phyloP scores from a whole-genome alignment of 2,797 vertebrate genomes.

The Gobio occitaniae region DNA sequence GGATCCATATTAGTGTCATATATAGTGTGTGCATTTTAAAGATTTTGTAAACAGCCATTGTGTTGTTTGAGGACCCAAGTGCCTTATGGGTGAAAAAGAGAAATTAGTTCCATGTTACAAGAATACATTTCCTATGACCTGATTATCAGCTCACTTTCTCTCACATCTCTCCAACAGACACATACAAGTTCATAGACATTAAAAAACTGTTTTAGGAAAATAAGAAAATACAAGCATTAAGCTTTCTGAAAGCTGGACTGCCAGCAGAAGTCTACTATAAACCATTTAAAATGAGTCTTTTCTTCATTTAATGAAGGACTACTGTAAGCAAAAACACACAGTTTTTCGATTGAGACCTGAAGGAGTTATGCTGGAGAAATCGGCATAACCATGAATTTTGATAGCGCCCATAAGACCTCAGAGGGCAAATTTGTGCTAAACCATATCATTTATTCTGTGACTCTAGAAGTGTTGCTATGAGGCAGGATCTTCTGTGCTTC shows the following conservation, averaged over 20 bases:
- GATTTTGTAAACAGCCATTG: not conserved
- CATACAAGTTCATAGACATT: conserved; percentile 7
- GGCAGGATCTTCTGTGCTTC: conserved; percentile 46
- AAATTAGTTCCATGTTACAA: conserved; percentile 6
- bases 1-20: not conserved
- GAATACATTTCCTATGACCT: conserved; percentile 27
- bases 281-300: not conserved
- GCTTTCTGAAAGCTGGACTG: not conserved
- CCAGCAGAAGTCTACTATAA: not conserved
- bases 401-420: not conserved
- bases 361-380: conserved; percentile 8
- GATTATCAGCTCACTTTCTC: conserved; percentile 9
- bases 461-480: conserved; percentile 45
- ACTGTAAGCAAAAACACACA: not conserved
- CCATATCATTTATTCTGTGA: conserved; percentile 44
- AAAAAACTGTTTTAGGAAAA: not conserved
- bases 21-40: not conserved
- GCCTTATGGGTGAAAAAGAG: not conserved
- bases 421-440: conserved; percentile 31
- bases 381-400: not conserved
- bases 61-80: not conserved
- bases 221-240: not conserved
- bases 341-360: not conserved
- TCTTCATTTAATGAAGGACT: not conserved
- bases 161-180: not conserved